A percentile compares a stretch with the other conserved stretches of the same genome.
These are phyloP conservation scores for Gadus chalcogrammus DNA, from an alignment of 2,113 vertebrate genomes.

Conservation along the genomic window DNA sequence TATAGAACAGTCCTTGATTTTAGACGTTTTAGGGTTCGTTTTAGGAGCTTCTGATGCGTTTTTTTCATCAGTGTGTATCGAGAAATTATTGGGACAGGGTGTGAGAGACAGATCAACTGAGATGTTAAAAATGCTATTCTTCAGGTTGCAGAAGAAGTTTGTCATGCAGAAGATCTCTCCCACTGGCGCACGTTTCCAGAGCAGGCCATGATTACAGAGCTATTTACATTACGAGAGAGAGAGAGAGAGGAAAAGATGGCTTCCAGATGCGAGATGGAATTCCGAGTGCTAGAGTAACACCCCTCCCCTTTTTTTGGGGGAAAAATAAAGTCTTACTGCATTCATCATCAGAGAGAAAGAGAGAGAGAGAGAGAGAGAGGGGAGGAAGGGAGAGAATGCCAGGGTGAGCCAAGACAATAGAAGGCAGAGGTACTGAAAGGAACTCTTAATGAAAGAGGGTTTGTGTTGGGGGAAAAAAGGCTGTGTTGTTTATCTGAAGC, in stretches of 20 bases:
- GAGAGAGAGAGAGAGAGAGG: slow-evolving; percentile 22
- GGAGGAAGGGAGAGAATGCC: slow-evolving; percentile 24
- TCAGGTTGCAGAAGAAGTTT: slow-evolving; percentile 11
- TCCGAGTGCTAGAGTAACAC: slow-evolving; percentile 48
- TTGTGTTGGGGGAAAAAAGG: too few species aligned
- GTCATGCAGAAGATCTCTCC: slow-evolving; percentile 6
- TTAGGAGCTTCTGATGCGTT: neutral
- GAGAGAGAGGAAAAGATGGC: slow-evolving; percentile 50
- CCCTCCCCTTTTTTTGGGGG: neutral
- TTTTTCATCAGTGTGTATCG: slow-evolving; percentile 47
- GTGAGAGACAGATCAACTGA: too few species aligned
- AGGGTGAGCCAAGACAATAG: too few species aligned
- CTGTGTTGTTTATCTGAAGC: too few species aligned
- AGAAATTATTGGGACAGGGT: neutral
- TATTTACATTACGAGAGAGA: slow-evolving; percentile 66
- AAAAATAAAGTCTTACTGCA: too few species aligned
- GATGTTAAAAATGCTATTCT: slow-evolving; percentile 3
- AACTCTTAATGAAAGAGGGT: too few species aligned
- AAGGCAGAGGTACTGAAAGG: too few species aligned
- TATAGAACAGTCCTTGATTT: too few species aligned
- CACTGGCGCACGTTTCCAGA: slow-evolving; percentile 24
- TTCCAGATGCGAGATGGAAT: slow-evolving; percentile 79
- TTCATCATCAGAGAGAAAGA: slow-evolving; percentile 11
- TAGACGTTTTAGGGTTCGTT: too few species aligned
- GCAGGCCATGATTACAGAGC: slow-evolving; percentile 55